Conservation (phyloP, 1,140 invertebrate genomes). For the Arion vulgaris region DNA sequence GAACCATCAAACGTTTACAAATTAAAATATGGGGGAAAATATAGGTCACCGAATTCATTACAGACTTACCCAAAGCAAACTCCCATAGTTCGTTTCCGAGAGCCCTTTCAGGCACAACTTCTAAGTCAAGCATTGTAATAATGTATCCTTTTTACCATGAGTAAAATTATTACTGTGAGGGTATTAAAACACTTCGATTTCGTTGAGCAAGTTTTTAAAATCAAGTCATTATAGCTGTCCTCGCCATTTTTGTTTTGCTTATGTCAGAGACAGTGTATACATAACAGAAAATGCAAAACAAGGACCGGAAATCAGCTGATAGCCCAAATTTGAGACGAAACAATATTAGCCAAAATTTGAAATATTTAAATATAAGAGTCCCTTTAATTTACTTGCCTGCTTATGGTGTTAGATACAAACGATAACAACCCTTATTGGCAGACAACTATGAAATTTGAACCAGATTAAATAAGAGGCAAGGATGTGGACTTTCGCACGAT, state of each 20-base stretch:
- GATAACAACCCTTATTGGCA: too few species aligned
- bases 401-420: too few species aligned
- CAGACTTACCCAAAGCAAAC: constrained; percentile 91
- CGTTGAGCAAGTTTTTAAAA: background rate
- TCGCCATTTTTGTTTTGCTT: constrained; percentile 43
- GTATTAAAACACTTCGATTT: too few species aligned
- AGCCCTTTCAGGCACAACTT: constrained; percentile 94
- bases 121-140: constrained; percentile 89
- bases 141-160: constrained; percentile 16
- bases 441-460: too few species aligned
- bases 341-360: background rate
- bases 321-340: background rate
- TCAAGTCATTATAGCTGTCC: background rate
- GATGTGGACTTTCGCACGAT: too few species aligned
- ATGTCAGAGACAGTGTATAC: too few species aligned
- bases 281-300: constrained; percentile 9
- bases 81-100: constrained; percentile 97
- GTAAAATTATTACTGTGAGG: background rate
- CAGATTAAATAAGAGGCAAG: too few species aligned
- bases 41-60: constrained; percentile 5
- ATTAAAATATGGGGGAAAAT: background rate
- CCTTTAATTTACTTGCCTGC: too few species aligned
- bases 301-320: background rate
- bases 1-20: background rate
- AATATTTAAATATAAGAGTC: too few species aligned